A percentile compares a stretch with the other conserved stretches of the same genome.
Evolutionary conservation across 1,140 invertebrate species (phyloP).

Genomic region (Tigriopus japonicus): DNA sequence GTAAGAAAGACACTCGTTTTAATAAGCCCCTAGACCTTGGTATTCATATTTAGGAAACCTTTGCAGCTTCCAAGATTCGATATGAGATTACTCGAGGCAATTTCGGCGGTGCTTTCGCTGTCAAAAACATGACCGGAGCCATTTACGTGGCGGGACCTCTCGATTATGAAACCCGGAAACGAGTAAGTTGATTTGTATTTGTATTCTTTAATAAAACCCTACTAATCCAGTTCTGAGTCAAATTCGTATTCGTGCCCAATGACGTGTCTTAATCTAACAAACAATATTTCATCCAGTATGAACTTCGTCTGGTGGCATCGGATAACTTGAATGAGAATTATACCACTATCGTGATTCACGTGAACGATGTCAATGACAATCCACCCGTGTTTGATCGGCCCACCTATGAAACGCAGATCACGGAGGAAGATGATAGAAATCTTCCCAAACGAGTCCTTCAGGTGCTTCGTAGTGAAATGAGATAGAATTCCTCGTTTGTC

Average conservation of each 20-base stretch:
- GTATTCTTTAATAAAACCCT: neutral
- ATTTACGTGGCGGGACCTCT: conserved; percentile 88
- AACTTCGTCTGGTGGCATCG: conserved; percentile 72
- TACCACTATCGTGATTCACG: conserved; percentile 82
- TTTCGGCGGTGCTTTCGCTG: conserved; percentile 87
- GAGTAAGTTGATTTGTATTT: conserved; percentile 37
- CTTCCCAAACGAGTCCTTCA: conserved; percentile 77
- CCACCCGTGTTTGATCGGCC: conserved; percentile 69
- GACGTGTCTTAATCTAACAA: neutral
- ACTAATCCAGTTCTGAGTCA: neutral
- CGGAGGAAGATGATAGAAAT: conserved; percentile 82
- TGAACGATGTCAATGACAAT: conserved; percentile 86
- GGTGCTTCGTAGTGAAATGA: conserved; percentile 31
- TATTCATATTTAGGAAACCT: conserved; percentile 22
- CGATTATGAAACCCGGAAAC: conserved; percentile 74
- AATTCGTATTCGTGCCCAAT: neutral
- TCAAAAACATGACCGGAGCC: conserved; percentile 90
- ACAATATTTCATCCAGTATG: conserved; percentile 42
- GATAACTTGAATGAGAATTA: conserved; percentile 91
- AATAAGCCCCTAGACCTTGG: neutral
- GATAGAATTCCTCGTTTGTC: too few species aligned
- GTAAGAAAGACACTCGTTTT: conserved; percentile 41
- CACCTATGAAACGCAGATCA: conserved; percentile 83
- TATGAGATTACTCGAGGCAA: conserved; percentile 98
- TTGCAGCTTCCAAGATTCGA: conserved; percentile 87